Evolutionary conservation across 2,888 invertebrate species (phyloP).

Genomic region (Eutolmus rufibarbis): DNA sequence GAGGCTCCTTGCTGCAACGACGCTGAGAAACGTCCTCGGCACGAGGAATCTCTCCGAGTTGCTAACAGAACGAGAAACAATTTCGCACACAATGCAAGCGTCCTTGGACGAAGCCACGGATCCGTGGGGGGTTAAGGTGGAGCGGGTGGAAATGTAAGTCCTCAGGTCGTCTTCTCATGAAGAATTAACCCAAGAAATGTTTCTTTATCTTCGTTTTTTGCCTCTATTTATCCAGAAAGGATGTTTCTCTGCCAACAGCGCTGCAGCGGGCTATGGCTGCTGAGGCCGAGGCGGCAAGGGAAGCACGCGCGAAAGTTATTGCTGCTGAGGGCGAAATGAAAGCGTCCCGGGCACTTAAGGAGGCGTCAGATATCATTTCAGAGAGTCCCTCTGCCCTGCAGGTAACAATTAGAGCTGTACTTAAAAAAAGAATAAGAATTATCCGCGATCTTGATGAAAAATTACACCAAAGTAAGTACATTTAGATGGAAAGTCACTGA

Average conservation of each 20-base stretch:
- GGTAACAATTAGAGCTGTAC: constrained; percentile 48
- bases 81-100: constrained; percentile 89
- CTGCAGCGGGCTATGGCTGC: constrained; percentile 84
- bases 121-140: constrained; percentile 93
- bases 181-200: background rate
- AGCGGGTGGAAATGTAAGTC: constrained; percentile 91
- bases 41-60: constrained; percentile 91
- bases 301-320: constrained; percentile 81
- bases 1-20: constrained; percentile 81
- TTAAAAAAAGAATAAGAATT: background rate
- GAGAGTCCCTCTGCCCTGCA: constrained; percentile 76
- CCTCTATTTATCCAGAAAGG: constrained; percentile 67
- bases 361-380: constrained; percentile 82
- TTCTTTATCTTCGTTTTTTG: background rate
- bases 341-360: constrained; percentile 80
- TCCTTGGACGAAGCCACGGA: constrained; percentile 82
- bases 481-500: too few relatives aligned
- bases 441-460: background rate
- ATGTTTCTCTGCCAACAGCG: constrained; percentile 78
- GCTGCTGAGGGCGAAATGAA: constrained; percentile 86
- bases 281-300: constrained; percentile 81
- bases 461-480: too few relatives aligned
- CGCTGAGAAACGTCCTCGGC: constrained; percentile 88
- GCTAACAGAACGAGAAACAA: constrained; percentile 88
- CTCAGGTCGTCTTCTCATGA: background rate